Conservation (phyloP, 2,113 vertebrate genomes). For the Suncus etruscus region DNA sequence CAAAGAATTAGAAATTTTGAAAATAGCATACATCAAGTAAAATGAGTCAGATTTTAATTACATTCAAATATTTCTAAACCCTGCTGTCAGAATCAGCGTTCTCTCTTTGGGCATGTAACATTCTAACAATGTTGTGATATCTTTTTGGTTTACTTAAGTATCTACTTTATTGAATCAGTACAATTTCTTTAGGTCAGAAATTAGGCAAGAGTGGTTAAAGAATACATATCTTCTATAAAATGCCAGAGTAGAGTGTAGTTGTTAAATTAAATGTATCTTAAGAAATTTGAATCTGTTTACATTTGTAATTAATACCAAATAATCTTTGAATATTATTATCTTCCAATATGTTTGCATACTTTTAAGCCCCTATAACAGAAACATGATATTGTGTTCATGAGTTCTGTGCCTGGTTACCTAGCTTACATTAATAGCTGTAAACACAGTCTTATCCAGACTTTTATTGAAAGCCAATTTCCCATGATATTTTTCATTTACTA, state of each 20-base stretch:
- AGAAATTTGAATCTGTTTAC: slow-evolving; percentile 84
- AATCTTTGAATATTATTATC: slow-evolving; percentile 85
- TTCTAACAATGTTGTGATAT: slow-evolving; percentile 58
- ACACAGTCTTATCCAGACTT: slow-evolving; percentile 85
- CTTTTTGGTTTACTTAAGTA: slow-evolving; percentile 66
- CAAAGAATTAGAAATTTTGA: slow-evolving; percentile 79
- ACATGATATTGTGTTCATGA: slow-evolving; percentile 86
- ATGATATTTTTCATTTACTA: slow-evolving; percentile 80
- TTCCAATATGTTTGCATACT: slow-evolving; percentile 89
- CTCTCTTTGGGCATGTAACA: slow-evolving; percentile 51
- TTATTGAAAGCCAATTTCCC: slow-evolving; percentile 84
- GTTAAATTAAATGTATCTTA: slow-evolving; percentile 84
- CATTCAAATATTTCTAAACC: slow-evolving; percentile 75
- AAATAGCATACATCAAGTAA: slow-evolving; percentile 73
- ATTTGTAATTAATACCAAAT: slow-evolving; percentile 87
- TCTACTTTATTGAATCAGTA: slow-evolving; percentile 76
- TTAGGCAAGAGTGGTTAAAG: slow-evolving; percentile 63
- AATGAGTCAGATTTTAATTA: slow-evolving; percentile 80
- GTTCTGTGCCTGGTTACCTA: slow-evolving; percentile 85
- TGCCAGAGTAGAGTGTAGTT: slow-evolving; percentile 71
- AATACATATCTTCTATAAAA: slow-evolving; percentile 74
- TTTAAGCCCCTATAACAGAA: slow-evolving; percentile 89
- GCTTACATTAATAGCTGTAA: slow-evolving; percentile 90
- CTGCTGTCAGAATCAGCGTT: slow-evolving; percentile 62
- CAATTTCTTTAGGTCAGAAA: slow-evolving; percentile 67